Percentiles rank a stretch among this genome's conserved stretches.
Conservation (phyloP, 2,888 invertebrate species). For the Hirtodrosophila duncani region DNA sequence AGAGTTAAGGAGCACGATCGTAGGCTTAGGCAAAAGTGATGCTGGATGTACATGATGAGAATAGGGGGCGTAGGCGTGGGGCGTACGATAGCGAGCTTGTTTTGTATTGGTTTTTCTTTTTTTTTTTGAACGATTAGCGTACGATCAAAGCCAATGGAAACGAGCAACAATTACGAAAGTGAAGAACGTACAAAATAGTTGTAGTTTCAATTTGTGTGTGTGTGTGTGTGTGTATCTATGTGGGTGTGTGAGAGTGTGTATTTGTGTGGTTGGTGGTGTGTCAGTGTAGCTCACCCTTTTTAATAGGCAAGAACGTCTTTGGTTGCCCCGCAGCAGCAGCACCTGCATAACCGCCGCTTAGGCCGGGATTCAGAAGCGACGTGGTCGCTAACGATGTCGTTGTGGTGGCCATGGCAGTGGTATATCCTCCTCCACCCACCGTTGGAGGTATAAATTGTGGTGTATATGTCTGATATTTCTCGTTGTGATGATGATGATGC, state of each 20-base stretch:
- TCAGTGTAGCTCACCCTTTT: constrained; percentile 73
- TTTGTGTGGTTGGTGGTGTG: neutral
- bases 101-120: too few relatives aligned
- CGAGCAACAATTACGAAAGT: constrained; percentile 31
- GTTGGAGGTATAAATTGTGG: constrained; percentile 53
- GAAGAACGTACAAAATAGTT: constrained; percentile 17
- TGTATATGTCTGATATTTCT: constrained; percentile 57
- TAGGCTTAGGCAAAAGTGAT: constrained; percentile 1
- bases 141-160: constrained; percentile 34
- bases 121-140: neutral
- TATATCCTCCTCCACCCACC: constrained; percentile 30
- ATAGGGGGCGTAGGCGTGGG: too few relatives aligned
- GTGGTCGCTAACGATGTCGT: constrained; percentile 28
- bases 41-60: too few relatives aligned
- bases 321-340: constrained; percentile 41
- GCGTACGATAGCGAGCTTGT: too few relatives aligned
- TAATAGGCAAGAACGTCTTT: constrained; percentile 65
- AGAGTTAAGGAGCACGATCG: too few relatives aligned
- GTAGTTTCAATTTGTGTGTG: constrained; percentile 8
- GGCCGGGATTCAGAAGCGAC: constrained; percentile 16
- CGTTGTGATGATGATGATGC: constrained; percentile 29
- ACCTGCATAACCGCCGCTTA: constrained; percentile 16
- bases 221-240: constrained; percentile 8
- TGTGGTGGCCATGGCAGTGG: constrained; percentile 21
- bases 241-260: constrained; percentile 17